Evolutionary conservation across 2,888 invertebrate genomes (phyloP).

Genomic region (Rhimphoctona megacephalus): DNA sequence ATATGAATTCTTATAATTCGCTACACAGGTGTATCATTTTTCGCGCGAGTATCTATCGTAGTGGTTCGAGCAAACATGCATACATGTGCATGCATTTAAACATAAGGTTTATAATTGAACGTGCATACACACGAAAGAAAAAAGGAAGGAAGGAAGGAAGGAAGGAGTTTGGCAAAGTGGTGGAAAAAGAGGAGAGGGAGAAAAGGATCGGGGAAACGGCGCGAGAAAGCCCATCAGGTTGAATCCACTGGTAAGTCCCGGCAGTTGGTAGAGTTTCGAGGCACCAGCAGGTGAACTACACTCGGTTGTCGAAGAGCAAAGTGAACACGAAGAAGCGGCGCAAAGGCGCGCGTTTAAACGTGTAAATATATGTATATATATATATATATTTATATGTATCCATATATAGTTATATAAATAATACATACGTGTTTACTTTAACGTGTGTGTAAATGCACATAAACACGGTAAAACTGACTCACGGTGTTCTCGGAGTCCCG

Average conservation of each 20-base stretch:
- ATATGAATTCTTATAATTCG: not conserved
- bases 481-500: conserved; percentile 70
- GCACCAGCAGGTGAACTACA: conserved; percentile 72
- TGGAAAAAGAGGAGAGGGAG: conserved; percentile 21
- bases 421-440: not conserved
- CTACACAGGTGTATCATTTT: not conserved
- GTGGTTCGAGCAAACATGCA: not conserved
- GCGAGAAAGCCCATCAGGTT: conserved; percentile 70
- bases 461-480: conserved; percentile 29
- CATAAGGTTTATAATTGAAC: not conserved
- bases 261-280: conserved; percentile 74
- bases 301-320: conserved; percentile 15
- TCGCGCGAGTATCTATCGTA: not conserved
- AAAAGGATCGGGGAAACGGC: conserved; percentile 57
- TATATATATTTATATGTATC: not conserved
- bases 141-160: not conserved
- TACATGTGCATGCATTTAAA: not conserved
- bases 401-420: not conserved
- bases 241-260: conserved; percentile 72
- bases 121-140: not conserved
- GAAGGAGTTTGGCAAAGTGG: conserved; percentile 15
- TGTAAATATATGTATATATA: not conserved
- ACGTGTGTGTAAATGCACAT: not conserved
- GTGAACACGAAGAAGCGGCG: conserved; percentile 38
- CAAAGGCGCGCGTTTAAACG: conserved; percentile 15